Conservation (phyloP, 2,113 vertebrate genomes). For the Balaeniceps rex region DNA sequence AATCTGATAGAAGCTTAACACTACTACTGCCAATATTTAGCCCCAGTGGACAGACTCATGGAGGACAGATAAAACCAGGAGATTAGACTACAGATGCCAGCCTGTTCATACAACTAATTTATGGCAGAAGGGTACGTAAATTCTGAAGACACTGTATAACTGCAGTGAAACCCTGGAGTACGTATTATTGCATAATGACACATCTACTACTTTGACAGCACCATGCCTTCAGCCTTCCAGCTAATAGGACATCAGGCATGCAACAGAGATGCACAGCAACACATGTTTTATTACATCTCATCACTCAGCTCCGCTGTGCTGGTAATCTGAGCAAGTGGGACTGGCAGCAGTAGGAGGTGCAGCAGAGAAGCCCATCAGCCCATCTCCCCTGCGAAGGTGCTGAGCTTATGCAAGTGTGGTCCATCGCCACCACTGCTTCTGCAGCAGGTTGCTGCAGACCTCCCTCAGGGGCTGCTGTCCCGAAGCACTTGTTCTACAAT, state of each 20-base stretch:
- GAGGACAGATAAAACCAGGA: neutral
- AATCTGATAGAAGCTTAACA: neutral
- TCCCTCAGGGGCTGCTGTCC: neutral
- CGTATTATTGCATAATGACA: neutral
- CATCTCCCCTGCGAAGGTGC: too few relatives aligned
- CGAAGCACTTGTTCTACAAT: neutral
- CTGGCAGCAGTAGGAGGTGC: neutral
- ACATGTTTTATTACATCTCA: neutral
- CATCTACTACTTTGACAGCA: neutral
- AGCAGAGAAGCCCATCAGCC: neutral
- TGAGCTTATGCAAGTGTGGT: neutral
- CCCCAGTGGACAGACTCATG: neutral
- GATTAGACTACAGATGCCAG: neutral
- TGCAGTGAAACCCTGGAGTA: neutral
- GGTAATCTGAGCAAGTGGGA: neutral
- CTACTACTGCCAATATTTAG: neutral
- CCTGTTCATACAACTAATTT: neutral
- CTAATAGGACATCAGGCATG: neutral
- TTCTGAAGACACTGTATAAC: neutral
- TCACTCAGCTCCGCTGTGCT: neutral
- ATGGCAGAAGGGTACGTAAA: neutral
- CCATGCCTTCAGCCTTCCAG: neutral
- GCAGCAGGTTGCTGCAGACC: neutral
- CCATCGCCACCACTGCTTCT: neutral
- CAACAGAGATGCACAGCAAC: neutral